Evolutionary conservation across 2,888 invertebrate species (phyloP), one percentile per base, ranked within the genome.

Genomic region (Troglohyphantes excavatus): DNA sequence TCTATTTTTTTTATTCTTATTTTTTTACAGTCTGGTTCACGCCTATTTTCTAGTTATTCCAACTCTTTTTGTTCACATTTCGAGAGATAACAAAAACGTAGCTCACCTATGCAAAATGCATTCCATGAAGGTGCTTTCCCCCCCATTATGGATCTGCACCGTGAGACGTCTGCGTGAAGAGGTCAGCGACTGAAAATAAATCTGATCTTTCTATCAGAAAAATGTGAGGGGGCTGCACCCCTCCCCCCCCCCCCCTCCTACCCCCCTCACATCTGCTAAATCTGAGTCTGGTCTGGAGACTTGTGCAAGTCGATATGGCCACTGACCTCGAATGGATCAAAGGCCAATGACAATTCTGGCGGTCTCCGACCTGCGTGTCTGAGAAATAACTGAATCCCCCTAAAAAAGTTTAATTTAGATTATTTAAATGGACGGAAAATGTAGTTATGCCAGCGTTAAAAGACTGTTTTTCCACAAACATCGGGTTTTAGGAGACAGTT

Each of bases 161-260:
- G 1, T 7, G 39, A 3, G 39, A 39, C n/a, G 53, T 53, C 53
- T 53, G 53, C 5, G 17, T 5, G 17, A 13, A 5, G n/a, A 53
- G 53, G 53, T 53, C 53, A 53, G 53, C 53, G 53, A 53, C 53
- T 53, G 53, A 53, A 53, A 53, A 53, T 53, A 53, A 53, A 53
- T 53, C 53, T 53, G 53, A 53, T 53, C 53, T 53, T 17, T 46
- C 46, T 46, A 53, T 53, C 53, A 53, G 53, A 53, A 53, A 53
- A 53, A 39, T 39, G 39, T 13, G 39, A 53, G 53, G 53, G 53
- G 53, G 9, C 53, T 9, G 53, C n/a, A 5, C n/a, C 9, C 17
- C 17, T 53, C n/a, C 53, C 39, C 53, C n/a, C n/a, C n/a, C n/a
- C n/a, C 33, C 33, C 33, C 33, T 3, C 33, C 5, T 33, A 6